These are phyloP conservation scores for Erythrocercus mccallii DNA, from an alignment of 2,113 vertebrate species.

Conservation along the genomic window DNA sequence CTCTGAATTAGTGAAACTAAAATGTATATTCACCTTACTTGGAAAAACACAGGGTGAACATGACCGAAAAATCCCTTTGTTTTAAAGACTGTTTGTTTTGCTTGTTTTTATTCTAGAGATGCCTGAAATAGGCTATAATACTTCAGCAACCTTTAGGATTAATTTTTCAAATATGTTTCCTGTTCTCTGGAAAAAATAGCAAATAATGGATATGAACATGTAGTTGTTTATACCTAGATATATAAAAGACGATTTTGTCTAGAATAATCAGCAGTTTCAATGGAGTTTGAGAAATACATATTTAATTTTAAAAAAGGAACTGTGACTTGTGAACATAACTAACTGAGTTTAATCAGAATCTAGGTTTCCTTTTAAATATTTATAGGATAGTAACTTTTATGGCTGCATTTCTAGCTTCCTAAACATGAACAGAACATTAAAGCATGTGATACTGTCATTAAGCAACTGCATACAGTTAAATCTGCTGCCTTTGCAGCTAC, in stretches of 20 bases:
- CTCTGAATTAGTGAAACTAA: background rate
- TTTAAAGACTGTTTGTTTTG: background rate
- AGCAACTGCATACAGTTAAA: background rate
- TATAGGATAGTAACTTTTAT: background rate
- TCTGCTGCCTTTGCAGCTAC: background rate
- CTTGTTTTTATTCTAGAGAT: background rate
- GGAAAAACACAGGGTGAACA: background rate
- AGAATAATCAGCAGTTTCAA: background rate
- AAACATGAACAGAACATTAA: background rate
- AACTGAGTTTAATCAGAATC: background rate
- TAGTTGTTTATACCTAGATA: background rate
- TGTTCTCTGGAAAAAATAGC: background rate
- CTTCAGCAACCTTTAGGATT: background rate
- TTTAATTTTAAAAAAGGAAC: background rate
- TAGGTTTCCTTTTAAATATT: background rate
- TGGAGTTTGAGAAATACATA: background rate
- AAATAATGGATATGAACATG: background rate
- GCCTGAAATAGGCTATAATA: background rate
- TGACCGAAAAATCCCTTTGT: fast-evolving
- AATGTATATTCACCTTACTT: background rate
- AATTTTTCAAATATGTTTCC: background rate
- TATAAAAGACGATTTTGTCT: background rate
- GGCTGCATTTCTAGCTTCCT: background rate
- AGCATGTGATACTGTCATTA: background rate
- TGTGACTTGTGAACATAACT: background rate